Percentiles rank a stretch among this genome's conserved stretches.
Conservation (phyloP, 2,113 vertebrate species). For the Rana temporaria region DNA sequence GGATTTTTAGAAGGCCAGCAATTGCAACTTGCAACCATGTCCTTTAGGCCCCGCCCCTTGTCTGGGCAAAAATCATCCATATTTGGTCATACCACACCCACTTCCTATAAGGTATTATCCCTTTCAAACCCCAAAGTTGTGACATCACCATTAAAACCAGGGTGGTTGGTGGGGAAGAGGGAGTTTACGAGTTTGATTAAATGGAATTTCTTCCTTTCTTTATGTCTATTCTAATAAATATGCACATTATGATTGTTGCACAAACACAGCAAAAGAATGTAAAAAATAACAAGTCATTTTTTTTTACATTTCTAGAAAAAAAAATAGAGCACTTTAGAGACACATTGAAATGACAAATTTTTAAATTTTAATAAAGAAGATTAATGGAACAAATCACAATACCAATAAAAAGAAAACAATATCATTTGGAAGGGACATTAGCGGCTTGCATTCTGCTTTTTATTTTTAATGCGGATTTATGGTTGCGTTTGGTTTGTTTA, state of each 20-base stretch:
- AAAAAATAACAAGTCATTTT: background rate
- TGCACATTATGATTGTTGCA: background rate
- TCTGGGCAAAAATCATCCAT: no score
- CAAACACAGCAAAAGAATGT: background rate
- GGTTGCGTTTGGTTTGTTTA: background rate
- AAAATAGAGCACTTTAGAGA: background rate
- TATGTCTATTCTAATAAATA: no score
- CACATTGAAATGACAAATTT: background rate
- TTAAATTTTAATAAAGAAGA: background rate
- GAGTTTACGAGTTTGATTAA: no score
- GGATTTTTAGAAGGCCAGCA: no score
- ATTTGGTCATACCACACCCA: no score
- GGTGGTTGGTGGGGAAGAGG: no score
- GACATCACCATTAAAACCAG: no score
- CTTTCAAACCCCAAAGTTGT: no score
- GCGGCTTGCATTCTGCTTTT: background rate
- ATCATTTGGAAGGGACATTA: background rate
- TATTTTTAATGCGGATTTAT: constrained; percentile 24
- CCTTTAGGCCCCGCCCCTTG: no score
- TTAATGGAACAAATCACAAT: background rate
- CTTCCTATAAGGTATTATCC: no score
- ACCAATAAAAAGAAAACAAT: background rate
- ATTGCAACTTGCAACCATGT: no score
- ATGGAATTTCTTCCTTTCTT: no score
- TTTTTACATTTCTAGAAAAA: background rate